Conservation (phyloP, 2,797 vertebrate genomes). For the Anabas testudineus region DNA sequence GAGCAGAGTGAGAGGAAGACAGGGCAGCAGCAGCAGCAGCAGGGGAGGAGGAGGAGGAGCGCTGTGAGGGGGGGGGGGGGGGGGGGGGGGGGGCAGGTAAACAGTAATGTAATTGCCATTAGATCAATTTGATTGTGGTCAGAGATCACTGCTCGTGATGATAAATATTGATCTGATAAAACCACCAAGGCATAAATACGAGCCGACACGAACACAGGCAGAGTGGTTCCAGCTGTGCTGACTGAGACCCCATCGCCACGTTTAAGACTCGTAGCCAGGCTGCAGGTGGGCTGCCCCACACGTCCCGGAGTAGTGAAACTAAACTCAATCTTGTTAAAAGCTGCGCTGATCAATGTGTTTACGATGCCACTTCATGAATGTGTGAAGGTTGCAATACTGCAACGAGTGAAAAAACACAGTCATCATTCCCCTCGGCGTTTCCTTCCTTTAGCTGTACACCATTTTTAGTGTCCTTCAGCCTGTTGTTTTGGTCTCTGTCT, state of each 20-base stretch:
- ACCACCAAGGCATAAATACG: constrained; percentile 59
- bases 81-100: too few species aligned
- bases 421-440: too few species aligned
- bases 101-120: constrained; percentile 74
- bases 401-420: too few species aligned
- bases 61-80: too few species aligned
- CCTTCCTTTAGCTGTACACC: neutral
- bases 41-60: too few species aligned
- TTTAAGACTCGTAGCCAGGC: constrained; percentile 58
- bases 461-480: neutral
- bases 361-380: neutral
- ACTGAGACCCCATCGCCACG: constrained; percentile 85
- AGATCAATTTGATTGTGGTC: constrained; percentile 75
- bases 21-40: constrained; percentile 9
- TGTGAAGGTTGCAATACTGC: neutral
- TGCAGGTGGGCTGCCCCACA: too few species aligned
- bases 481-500: neutral
- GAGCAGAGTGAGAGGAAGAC: constrained; percentile 23
- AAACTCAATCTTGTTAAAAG: neutral
- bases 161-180: constrained; percentile 82
- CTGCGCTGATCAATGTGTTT: neutral
- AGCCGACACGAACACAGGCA: constrained; percentile 36
- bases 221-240: constrained; percentile 73
- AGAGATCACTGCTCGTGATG: constrained; percentile 75
- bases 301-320: neutral